Base-by-base conservation (phyloP, 2,797 vertebrate genomes). In the Serranus cabrilla region DNA sequence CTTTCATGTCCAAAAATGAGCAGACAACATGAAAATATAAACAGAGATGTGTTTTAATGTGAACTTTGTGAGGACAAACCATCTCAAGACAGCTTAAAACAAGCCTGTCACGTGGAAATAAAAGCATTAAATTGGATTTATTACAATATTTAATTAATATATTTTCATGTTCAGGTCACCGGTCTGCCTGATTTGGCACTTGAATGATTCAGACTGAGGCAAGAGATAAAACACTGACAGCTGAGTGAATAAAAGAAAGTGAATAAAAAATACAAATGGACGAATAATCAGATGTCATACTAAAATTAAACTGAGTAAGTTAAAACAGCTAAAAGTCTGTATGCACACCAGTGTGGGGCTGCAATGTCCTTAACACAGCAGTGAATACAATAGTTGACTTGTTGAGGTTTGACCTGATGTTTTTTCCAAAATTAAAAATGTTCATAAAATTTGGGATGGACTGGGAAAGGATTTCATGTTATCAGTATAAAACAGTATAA, bases 151-250 rank as follows among this genome's bases (percentile, higher is more conserved):
- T n/a, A 49, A 50, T 14, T 7, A 23, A 16, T 18, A 8, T 47
- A 20, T 31, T 25, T 20, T 13, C 7, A 65, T 42, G 23, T 31
- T 10, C 12, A 17, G 31, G 51, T 47, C 31, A 8, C 4, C n/a
- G 1, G 20, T 25, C 11, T 71, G 40, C 27, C 40, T 74, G 45
- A 58, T 34, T 39, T 65, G 16, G 45, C 54, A 58, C 37, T 58
- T 58, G 13, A 65, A 49, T 18, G 27, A 27, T 60, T 58, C n/a
- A 0, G 1, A 9, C 11, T 59, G 17, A 66, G 47, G 40, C 42
- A n/a, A 6, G 4, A 50, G 6, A 60, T 27, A 25, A 66, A 59
- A 74, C 54, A 65, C 18, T 7, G 47, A 34, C 11, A 11, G 23
- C n/a, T 31, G 18, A 18, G 11, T 50, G 8, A 42, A n/a, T n/a